Conservation (phyloP, 1,140 invertebrate genomes). For the Calephelis virginiensis region DNA sequence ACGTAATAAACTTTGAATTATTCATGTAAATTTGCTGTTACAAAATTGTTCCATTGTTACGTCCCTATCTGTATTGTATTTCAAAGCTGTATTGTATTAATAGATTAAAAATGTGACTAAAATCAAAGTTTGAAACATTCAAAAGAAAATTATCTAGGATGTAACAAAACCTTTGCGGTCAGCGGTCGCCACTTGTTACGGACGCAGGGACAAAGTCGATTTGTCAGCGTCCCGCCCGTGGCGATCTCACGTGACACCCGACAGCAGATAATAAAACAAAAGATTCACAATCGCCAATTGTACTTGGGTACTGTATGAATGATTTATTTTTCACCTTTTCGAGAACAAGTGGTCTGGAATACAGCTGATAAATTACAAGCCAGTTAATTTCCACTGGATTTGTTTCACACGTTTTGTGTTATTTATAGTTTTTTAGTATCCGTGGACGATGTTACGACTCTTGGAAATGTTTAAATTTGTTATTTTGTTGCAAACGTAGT, state of each 20-base stretch:
- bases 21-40: no score
- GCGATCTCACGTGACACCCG: constrained; percentile 24
- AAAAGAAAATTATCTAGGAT: constrained; percentile 13
- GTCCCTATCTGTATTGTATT: no score
- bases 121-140: neutral
- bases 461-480: no score
- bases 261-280: constrained; percentile 33
- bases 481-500: no score
- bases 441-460: no score
- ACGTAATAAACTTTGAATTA: no score
- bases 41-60: no score
- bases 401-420: neutral
- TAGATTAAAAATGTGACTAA: neutral
- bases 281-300: constrained; percentile 26
- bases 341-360: constrained; percentile 23
- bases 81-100: no score
- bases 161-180: constrained; percentile 17
- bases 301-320: constrained; percentile 17
- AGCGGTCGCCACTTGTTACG: constrained; percentile 23
- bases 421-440: neutral
- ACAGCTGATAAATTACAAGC: constrained; percentile 15
- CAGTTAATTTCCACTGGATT: constrained; percentile 19
- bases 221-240: constrained; percentile 33
- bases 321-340: constrained; percentile 29
- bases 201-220: constrained; percentile 28